These are phyloP conservation scores for Parasteatoda lunata DNA, from an alignment of 2,888 invertebrate species.

Conservation along the genomic window DNA sequence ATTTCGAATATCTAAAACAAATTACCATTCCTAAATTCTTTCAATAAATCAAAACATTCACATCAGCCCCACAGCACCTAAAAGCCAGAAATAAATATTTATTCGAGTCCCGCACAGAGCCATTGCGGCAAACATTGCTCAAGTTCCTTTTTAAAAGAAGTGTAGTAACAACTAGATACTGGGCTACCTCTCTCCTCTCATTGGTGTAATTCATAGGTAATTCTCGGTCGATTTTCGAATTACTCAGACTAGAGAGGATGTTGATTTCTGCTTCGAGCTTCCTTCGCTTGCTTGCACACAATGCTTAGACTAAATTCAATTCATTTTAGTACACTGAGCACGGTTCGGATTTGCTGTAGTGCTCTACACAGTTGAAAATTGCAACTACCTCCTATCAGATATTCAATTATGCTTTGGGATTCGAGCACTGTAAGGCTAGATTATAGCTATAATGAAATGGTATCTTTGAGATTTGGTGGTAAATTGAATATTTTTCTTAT, in stretches of 20 bases:
- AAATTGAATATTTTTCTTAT: no score
- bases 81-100: background rate
- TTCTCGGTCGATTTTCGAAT: constrained; percentile 52
- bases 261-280: constrained; percentile 33
- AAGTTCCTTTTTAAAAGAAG: constrained; percentile 30
- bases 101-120: background rate
- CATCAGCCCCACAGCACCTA: background rate
- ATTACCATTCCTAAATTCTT: background rate
- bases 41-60: background rate
- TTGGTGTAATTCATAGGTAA: constrained; percentile 44
- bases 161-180: background rate
- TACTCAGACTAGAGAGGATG: background rate
- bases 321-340: constrained; percentile 44
- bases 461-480: no score
- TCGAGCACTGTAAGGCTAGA: no score
- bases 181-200: constrained; percentile 8
- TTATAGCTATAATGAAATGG: no score
- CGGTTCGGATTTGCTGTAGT: constrained; percentile 13
- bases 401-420: no score
- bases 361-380: constrained; percentile 15
- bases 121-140: background rate
- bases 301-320: constrained; percentile 27
- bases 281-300: constrained; percentile 27
- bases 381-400: background rate
- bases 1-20: no score